Conservation (phyloP, 2,888 invertebrate species). For the Noctua janthe region DNA sequence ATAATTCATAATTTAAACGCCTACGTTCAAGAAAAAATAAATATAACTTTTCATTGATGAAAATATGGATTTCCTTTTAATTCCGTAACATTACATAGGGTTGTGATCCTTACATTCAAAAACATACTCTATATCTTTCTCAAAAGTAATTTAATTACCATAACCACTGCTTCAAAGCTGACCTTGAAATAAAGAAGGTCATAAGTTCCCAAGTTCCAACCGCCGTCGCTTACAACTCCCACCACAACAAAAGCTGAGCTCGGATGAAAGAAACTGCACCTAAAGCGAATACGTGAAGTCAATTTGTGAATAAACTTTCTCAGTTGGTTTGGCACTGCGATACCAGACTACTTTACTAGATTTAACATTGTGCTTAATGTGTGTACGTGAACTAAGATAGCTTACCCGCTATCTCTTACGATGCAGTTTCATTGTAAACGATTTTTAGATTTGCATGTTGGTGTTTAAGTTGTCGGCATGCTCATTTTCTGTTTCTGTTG, state of each 20-base stretch:
- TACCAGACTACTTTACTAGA: constrained; percentile 74
- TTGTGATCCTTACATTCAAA: background rate
- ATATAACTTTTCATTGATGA: too few species aligned
- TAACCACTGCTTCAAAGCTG: background rate
- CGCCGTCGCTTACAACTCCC: constrained; percentile 66
- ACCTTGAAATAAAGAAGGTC: constrained; percentile 5
- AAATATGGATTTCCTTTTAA: too few species aligned
- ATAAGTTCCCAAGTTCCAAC: constrained; percentile 9
- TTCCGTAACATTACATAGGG: too few species aligned
- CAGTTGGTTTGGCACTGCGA: constrained; percentile 83
- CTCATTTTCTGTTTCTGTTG: constrained; percentile 47
- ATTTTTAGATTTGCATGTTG: constrained; percentile 63
- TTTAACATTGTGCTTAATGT: constrained; percentile 81
- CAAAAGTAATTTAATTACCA: background rate
- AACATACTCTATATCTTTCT: background rate
- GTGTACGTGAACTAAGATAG: constrained; percentile 74
- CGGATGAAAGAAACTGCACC: constrained; percentile 89
- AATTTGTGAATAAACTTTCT: constrained; percentile 89
- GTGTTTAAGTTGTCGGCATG: constrained; percentile 49
- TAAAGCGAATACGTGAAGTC: constrained; percentile 90
- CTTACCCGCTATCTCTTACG: constrained; percentile 71
- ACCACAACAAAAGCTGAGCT: constrained; percentile 77
- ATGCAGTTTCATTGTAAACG: constrained; percentile 66
- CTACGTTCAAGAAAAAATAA: too few species aligned
- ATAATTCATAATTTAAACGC: too few species aligned